Evolutionary conservation across 2,797 vertebrate genomes (phyloP).

Genomic region (Poeciliopsis infans): DNA sequence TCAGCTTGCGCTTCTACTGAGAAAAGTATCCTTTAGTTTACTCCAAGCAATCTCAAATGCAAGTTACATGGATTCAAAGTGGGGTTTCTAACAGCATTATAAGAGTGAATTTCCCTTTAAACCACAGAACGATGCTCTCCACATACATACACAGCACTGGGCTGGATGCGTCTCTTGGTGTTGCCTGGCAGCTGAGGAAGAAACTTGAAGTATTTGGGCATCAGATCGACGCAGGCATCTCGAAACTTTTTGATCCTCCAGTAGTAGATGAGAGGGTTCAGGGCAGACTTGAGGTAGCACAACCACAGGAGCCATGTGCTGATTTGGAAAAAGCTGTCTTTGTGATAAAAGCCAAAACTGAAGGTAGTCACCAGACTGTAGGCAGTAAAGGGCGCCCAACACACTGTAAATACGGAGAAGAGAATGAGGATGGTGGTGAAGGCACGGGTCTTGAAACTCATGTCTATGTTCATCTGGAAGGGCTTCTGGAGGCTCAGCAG

Average conservation of each 20-base stretch:
- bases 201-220: conserved; percentile 97
- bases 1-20: conserved; percentile 12
- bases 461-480: conserved; percentile 97
- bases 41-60: conserved; percentile 5
- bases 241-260: conserved; percentile 99
- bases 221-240: conserved; percentile 94
- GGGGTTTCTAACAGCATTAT: conserved; percentile 19
- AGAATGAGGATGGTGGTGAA: conserved; percentile 99
- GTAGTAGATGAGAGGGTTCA: conserved; percentile 99
- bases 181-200: conserved; percentile 92
- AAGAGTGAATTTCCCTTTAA: conserved; percentile 61
- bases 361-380: conserved; percentile 95
- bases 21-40: conserved; percentile 2
- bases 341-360: conserved; percentile 88
- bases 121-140: conserved; percentile 92
- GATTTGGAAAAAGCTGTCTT: conserved; percentile 93
- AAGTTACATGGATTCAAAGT: conserved; percentile 2
- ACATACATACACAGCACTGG: conserved; percentile 95
- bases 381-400: conserved; percentile 94
- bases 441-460: conserved; percentile 99
- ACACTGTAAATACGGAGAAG: conserved; percentile 94
- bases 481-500: conserved; percentile 95
- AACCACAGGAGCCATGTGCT: conserved; percentile 97
- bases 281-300: conserved; percentile 99
- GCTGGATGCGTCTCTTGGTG: conserved; percentile 90